Percentiles rank a stretch among this genome's conserved stretches.
phyloP scores from a whole-genome alignment of 2,113 vertebrate genomes.

The Tachuris rubrigastra region DNA sequence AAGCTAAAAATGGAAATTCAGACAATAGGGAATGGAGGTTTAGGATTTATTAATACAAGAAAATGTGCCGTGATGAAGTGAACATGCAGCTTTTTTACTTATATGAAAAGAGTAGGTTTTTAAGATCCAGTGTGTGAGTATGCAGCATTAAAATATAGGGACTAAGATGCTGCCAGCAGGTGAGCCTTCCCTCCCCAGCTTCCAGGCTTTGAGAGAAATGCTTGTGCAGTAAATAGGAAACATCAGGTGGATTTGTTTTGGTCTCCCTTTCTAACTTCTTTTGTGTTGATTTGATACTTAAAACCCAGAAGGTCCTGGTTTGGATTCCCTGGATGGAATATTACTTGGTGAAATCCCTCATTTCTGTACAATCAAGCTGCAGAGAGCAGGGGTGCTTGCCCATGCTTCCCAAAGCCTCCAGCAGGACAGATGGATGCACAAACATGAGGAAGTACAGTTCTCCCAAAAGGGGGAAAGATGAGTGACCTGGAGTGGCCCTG shows the following conservation, averaged over 20 bases:
- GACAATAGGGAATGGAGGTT: not conserved
- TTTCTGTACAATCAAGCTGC: not conserved
- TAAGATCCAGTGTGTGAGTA: not conserved
- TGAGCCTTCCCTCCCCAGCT: not conserved
- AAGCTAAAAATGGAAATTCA: conserved; percentile 3
- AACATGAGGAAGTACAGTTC: not conserved
- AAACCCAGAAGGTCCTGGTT: not conserved
- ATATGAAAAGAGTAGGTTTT: not conserved
- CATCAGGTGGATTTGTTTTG: accelerated
- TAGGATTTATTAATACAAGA: not conserved
- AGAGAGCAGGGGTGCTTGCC: not conserved
- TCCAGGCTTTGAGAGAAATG: not conserved
- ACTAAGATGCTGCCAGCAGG: not conserved
- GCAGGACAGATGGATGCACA: not conserved
- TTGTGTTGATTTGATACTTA: not conserved
- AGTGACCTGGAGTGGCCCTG: not conserved
- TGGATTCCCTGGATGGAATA: not conserved
- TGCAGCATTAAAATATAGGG: not conserved
- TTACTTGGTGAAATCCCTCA: not conserved
- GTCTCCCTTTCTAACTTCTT: not conserved
- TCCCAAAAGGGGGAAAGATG: not conserved
- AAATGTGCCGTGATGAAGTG: not conserved
- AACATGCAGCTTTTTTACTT: not conserved
- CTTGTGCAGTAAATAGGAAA: not conserved
- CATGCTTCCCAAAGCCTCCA: not conserved